Evolutionary conservation across 2,888 invertebrate species (phyloP).

Genomic region (Rhorus exstirpatorius): DNA sequence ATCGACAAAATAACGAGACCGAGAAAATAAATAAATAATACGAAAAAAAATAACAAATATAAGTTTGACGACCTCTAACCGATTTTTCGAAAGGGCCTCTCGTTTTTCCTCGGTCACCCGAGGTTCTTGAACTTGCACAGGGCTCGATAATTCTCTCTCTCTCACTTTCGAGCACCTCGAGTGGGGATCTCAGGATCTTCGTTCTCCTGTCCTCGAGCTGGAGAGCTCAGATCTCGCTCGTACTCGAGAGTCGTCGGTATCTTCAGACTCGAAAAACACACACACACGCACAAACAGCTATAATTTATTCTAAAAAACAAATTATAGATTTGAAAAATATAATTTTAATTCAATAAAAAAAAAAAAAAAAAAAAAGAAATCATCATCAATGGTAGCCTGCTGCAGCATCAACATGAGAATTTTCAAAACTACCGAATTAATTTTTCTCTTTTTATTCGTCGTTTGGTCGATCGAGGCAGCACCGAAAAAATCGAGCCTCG

Average conservation of each 20-base stretch:
- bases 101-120: slow-evolving; percentile 67
- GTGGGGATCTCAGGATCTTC: slow-evolving; percentile 76
- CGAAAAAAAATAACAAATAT: neutral
- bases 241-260: slow-evolving; percentile 74
- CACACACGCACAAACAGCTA: too few species aligned
- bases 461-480: slow-evolving; percentile 50
- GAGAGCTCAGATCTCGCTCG: slow-evolving; percentile 74
- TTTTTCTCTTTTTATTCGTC: slow-evolving; percentile 52
- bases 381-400: slow-evolving; percentile 55
- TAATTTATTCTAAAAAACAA: too few species aligned
- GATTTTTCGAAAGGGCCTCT: slow-evolving; percentile 1
- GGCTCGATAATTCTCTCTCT: slow-evolving; percentile 66
- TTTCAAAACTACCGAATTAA: slow-evolving; percentile 75
- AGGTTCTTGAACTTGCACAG: slow-evolving; percentile 80
- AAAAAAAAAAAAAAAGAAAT: neutral
- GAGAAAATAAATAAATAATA: too few species aligned
- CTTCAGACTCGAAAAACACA: neutral
- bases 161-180: slow-evolving; percentile 56
- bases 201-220: slow-evolving; percentile 13
- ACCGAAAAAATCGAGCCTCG: slow-evolving; percentile 57
- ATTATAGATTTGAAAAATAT: neutral
- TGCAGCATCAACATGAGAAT: slow-evolving; percentile 80
- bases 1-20: too few species aligned
- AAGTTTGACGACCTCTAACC: slow-evolving; percentile 2
- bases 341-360: neutral